Base-by-base conservation (phyloP, 2,113 vertebrate genomes). In the Channa maculata region DNA sequence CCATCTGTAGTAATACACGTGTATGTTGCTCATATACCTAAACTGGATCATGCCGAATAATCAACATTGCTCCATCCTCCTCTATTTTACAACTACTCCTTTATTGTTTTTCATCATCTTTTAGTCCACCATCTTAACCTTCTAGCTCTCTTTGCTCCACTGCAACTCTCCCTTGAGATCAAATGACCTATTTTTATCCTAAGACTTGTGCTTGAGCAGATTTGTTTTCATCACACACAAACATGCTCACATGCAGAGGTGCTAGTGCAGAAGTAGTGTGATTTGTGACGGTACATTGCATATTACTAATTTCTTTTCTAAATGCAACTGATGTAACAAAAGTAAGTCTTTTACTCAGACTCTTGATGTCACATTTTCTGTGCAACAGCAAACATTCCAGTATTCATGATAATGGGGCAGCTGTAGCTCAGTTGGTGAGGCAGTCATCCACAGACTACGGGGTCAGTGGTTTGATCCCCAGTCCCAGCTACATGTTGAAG, bases 91-190 rank as follows among this genome's bases (percentile, higher is more conserved):
- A 53, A 37, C 33, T 41, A 1, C 33, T 24, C 60, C 45, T 54
- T 45, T 73, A 8, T 54, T 9, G 61, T 72, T 53, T 14, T 59
- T 78, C 24, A 8, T 53, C 38, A 62, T 68, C 6, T 36, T 68
- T 62, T 71, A 61, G 41, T 67, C 37, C 51, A 54, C 4, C 82
- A 39, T 53, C 44, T 55, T 72, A 79, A 67, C 83, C 75, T 79
- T 59, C 53, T 57, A 37, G 71, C 71, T 66, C 46, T 65, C 67
- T 69, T 76, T 60, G 73, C 75, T 59, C 44, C 79, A 59, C 78
- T 85, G 53, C 48, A 77, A 75, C 74, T 68, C 83, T 78, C 86
- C 82, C 85, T 53, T 34, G 74, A 85, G 81, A 79, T 51, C 15
- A 71, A 60, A 75, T 87, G 68, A 75, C 82, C 55, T 65, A 5